Conservation (phyloP, 2,888 invertebrate species). For the Bellardia pandia region DNA sequence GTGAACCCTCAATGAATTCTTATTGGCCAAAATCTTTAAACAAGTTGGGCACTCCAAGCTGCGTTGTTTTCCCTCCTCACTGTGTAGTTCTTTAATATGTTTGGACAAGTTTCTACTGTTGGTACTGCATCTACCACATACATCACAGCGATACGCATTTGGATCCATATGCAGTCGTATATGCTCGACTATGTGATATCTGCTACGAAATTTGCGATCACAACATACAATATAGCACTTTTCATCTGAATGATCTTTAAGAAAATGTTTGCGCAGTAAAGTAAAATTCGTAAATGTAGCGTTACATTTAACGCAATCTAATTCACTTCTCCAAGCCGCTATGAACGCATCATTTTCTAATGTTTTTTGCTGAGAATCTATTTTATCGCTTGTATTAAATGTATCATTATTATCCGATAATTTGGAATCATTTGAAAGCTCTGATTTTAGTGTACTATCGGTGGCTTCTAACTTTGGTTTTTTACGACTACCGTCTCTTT, state of each 20-base stretch:
- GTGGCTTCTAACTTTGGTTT: neutral
- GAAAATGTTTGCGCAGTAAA: slow-evolving; percentile 71
- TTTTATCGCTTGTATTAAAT: slow-evolving; percentile 20
- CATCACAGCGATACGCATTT: slow-evolving; percentile 72
- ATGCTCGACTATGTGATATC: slow-evolving; percentile 75
- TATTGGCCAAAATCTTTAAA: slow-evolving; percentile 68
- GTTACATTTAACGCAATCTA: slow-evolving; percentile 72
- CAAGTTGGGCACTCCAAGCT: slow-evolving; percentile 72
- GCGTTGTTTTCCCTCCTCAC: slow-evolving; percentile 55
- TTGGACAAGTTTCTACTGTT: slow-evolving; percentile 69
- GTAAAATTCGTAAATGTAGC: slow-evolving; percentile 67
- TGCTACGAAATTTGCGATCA: slow-evolving; percentile 69
- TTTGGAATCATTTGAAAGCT: slow-evolving; percentile 10
- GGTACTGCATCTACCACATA: slow-evolving; percentile 73
- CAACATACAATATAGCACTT: slow-evolving; percentile 74
- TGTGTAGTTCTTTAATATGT: slow-evolving; percentile 72
- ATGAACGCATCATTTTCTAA: slow-evolving; percentile 74
- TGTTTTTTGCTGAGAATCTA: slow-evolving; percentile 53
- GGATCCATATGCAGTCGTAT: slow-evolving; percentile 74
- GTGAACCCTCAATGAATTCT: slow-evolving; percentile 71
- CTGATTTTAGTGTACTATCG: neutral
- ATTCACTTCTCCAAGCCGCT: slow-evolving; percentile 70
- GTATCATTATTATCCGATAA: slow-evolving; percentile 14
- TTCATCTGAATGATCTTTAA: slow-evolving; percentile 68
- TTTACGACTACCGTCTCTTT: slow-evolving; percentile 7